Conservation (phyloP, 2,797 vertebrate genomes). For the Characodon lateralis region DNA sequence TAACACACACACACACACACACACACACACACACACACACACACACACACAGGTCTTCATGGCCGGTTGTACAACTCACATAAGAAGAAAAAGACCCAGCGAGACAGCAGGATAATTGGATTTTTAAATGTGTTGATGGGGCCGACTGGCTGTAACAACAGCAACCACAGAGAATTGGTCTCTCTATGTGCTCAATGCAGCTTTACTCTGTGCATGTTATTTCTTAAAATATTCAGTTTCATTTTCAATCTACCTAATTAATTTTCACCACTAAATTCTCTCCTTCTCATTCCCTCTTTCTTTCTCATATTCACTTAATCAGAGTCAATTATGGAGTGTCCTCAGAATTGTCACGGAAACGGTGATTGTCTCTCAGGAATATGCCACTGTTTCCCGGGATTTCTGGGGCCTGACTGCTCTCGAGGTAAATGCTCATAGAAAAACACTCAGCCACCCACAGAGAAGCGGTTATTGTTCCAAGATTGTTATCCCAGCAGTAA, state of each 20-base stretch:
- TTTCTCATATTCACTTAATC: conserved; percentile 35
- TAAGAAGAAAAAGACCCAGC: conserved; percentile 1
- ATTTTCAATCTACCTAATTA: conserved; percentile 66
- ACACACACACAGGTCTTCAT: background rate
- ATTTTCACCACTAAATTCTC: conserved; percentile 34
- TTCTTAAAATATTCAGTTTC: conserved; percentile 32
- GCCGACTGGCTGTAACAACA: conserved; percentile 61
- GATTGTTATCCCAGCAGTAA: conserved; percentile 12
- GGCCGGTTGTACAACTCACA: background rate
- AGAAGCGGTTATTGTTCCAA: conserved; percentile 28
- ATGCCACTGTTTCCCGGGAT: conserved; percentile 98
- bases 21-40: background rate
- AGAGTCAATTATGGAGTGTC: conserved; percentile 98
- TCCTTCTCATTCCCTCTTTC: conserved; percentile 16
- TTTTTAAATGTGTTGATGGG: conserved; percentile 73
- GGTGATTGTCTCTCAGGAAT: conserved; percentile 97
- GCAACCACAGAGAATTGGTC: conserved; percentile 44
- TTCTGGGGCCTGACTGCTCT: conserved; percentile 96
- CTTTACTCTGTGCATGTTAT: conserved; percentile 13
- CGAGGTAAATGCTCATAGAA: conserved; percentile 83
- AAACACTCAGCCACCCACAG: conserved; percentile 8
- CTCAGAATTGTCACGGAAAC: conserved; percentile 98
- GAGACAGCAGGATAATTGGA: conserved; percentile 63
- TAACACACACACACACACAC: background rate
- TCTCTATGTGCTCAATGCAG: conserved; percentile 10